Evolutionary conservation across 2,888 invertebrate species (phyloP).

Genomic region (Urechis unicinctus): DNA sequence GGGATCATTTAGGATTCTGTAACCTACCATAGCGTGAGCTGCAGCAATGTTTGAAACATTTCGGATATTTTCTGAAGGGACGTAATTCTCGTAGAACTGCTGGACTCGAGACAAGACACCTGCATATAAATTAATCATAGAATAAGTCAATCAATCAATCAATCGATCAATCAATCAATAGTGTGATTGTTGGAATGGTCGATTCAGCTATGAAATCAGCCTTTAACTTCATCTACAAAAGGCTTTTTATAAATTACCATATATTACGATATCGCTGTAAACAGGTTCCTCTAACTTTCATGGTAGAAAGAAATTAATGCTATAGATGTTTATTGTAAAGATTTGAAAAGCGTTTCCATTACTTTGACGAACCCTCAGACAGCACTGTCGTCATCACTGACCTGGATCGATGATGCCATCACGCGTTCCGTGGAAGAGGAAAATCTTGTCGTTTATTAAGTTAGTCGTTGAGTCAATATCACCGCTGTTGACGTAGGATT

Average conservation of each 20-base stretch:
- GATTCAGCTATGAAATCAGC: too few relatives aligned
- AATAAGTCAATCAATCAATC: too few relatives aligned
- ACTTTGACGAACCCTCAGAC: too few relatives aligned
- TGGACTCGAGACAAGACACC: background rate
- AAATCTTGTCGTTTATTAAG: conserved; percentile 34
- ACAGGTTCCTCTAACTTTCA: too few relatives aligned
- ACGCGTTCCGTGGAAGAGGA: conserved; percentile 38
- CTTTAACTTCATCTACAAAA: too few relatives aligned
- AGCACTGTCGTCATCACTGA: conserved; percentile 18
- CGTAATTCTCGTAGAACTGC: conserved; percentile 6
- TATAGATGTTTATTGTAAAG: too few relatives aligned
- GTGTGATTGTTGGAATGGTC: too few relatives aligned
- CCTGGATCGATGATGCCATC: conserved; percentile 44
- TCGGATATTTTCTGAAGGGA: background rate
- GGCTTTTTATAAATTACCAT: too few relatives aligned
- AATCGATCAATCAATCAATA: too few relatives aligned
- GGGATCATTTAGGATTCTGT: background rate
- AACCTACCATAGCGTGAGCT: conserved; percentile 7
- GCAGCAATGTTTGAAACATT: conserved; percentile 2
- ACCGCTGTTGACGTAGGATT: conserved; percentile 22
- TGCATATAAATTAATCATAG: background rate
- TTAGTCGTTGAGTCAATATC: conserved; percentile 37
- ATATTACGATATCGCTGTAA: too few relatives aligned
- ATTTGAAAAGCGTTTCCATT: too few relatives aligned
- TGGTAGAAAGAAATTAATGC: too few relatives aligned